Conservation (phyloP, 2,888 invertebrate genomes). For the Dichetophora obliterata region DNA sequence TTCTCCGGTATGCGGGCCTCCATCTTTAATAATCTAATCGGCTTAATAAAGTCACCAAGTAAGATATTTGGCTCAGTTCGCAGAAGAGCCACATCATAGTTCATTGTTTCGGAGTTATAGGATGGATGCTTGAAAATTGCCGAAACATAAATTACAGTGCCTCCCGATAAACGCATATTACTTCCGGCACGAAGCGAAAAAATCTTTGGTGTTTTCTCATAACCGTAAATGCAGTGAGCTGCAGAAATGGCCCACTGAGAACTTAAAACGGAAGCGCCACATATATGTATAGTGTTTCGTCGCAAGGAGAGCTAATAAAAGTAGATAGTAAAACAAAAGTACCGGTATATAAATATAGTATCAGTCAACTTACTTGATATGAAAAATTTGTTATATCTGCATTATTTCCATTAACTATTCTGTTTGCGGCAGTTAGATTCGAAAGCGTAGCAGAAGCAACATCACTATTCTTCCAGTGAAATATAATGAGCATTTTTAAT, state of each 20-base stretch:
- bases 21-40: slow-evolving; percentile 55
- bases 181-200: slow-evolving; percentile 61
- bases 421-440: slow-evolving; percentile 41
- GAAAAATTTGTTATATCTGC: slow-evolving; percentile 62
- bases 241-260: slow-evolving; percentile 64
- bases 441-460: not conserved
- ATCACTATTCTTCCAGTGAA: not conserved
- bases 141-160: slow-evolving; percentile 55
- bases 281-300: slow-evolving; percentile 61
- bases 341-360: not conserved
- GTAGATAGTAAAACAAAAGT: not conserved
- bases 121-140: slow-evolving; percentile 62
- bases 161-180: slow-evolving; percentile 55
- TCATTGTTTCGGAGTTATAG: slow-evolving; percentile 62
- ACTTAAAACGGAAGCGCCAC: slow-evolving; percentile 63
- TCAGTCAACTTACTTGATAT: slow-evolving; percentile 55
- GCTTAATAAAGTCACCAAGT: slow-evolving; percentile 53
- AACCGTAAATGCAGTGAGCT: slow-evolving; percentile 62
- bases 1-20: slow-evolving; percentile 52
- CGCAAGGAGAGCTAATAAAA: slow-evolving; percentile 59
- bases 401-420: slow-evolving; percentile 64
- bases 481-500: not conserved
- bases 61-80: slow-evolving; percentile 54
- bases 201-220: slow-evolving; percentile 54
- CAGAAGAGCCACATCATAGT: slow-evolving; percentile 63